Percentiles rank a stretch among this genome's conserved stretches.
Conservation (phyloP, 2,888 invertebrate genomes). For the Papilio protenor region DNA sequence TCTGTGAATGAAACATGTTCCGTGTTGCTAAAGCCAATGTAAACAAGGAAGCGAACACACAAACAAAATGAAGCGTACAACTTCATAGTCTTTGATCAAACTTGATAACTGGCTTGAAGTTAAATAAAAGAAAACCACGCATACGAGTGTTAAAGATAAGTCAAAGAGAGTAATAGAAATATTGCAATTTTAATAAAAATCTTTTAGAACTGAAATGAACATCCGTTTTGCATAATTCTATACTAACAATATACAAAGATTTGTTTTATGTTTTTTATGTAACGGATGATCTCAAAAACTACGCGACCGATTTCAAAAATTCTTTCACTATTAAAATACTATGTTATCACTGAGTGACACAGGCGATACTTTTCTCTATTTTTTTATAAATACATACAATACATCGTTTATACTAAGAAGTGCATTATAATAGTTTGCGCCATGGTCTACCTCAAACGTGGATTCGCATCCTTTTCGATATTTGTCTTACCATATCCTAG, state of each 20-base stretch:
- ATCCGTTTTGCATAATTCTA: not conserved
- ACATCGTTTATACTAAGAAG: not conserved
- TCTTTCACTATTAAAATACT: too few species aligned
- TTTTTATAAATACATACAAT: too few species aligned
- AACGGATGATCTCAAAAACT: too few species aligned
- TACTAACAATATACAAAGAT: too few species aligned
- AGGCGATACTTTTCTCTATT: too few species aligned
- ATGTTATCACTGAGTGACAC: too few species aligned
- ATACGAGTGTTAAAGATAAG: not conserved
- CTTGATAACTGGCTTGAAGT: conserved; percentile 14
- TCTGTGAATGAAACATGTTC: conserved; percentile 38
- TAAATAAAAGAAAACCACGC: not conserved
- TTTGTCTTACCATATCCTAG: too few species aligned
- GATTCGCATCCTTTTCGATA: not conserved
- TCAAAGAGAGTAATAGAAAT: too few species aligned
- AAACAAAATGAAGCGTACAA: conserved; percentile 38
- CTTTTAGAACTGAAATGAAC: not conserved
- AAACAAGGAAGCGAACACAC: conserved; percentile 44
- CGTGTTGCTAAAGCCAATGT: conserved; percentile 39
- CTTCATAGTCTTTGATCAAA: conserved; percentile 41
- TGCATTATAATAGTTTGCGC: not conserved
- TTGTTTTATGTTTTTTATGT: too few species aligned
- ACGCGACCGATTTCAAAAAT: too few species aligned
- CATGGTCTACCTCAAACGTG: not conserved
- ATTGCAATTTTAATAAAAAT: not conserved